Conservation (phyloP, 2,113 vertebrate genomes). For the Vicugna pacos region DNA sequence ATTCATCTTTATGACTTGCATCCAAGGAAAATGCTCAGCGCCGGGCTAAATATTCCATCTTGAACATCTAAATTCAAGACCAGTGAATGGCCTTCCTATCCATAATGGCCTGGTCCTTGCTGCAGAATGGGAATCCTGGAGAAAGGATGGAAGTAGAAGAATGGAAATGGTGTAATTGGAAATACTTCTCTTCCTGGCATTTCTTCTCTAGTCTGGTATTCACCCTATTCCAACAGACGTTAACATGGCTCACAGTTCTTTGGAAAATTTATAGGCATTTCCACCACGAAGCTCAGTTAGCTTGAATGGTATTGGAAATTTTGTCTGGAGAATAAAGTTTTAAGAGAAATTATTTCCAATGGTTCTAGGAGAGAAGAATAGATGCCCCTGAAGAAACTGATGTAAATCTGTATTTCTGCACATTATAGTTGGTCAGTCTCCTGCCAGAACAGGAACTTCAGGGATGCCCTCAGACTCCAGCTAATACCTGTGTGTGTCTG, state of each 20-base stretch:
- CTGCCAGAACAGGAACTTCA: neutral
- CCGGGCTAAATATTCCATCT: neutral
- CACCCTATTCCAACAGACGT: neutral
- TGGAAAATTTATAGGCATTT: neutral
- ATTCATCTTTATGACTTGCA: slow-evolving; percentile 54
- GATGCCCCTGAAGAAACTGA: neutral
- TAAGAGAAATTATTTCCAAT: neutral
- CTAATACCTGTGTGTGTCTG: neutral
- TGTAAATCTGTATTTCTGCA: neutral
- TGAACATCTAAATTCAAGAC: neutral
- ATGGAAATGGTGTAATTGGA: neutral
- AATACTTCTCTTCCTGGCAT: neutral
- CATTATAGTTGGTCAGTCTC: neutral
- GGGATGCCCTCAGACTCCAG: neutral
- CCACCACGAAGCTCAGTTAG: neutral
- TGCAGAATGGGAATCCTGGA: neutral
- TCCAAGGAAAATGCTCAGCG: neutral
- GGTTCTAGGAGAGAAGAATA: neutral
- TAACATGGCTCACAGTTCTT: neutral
- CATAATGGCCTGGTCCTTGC: neutral
- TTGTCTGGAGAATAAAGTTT: neutral
- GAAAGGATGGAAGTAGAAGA: neutral
- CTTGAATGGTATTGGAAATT: neutral
- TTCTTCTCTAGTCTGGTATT: neutral
- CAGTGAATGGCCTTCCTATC: neutral